Base-by-base conservation (phyloP, 2,113 vertebrate species). In the Ictalurus furcatus region DNA sequence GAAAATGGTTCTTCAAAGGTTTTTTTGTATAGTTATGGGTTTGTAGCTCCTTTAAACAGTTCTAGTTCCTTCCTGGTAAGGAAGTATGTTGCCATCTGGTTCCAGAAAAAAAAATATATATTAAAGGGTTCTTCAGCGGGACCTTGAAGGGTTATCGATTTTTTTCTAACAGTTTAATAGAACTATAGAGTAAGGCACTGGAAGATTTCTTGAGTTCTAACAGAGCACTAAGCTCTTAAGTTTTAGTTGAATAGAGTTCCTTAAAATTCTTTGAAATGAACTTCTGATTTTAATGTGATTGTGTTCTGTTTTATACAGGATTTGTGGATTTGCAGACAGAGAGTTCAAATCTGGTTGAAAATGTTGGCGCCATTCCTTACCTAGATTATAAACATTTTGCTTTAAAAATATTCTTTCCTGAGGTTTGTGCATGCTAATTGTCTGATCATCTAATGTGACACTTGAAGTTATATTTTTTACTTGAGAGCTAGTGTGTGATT, bases 301-400 rank as follows among this genome's bases (percentile, higher is more conserved):
- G 17, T 65, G 78, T 23, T 87, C 30, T 86, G 52, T 92, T 78
- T 30, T 90, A 86, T 48, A 14, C 90, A 99, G 98, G 98, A 89
- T 99, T 99, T 95, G 97, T 98, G 87, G 98, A 99, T 88, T 94
- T 99, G 92, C 98, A 99, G 96, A 98, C 97, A 89, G 98, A 99
- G 91, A 96, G 96, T 79, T 94, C 95, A 54, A 97, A 97, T 54
- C 95, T 99, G 92, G 94, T 98, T 90, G 97, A 98, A 94, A 97
- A 96, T 89, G 96, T 97, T 87, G 97, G 96, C 90, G 96, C 97
- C 0, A 97, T 99, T 94, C 97, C 98, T 25, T 99, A 98, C 93
- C 96, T 99, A 92, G 98, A 99, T 96, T 99, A 99, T 94, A 99
- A 99, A 90, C 98, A 99, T 93, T 99, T 99, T 94, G 98, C 98